These are phyloP conservation scores for Diplosoma virens DNA, from an alignment of 23 tunicate genomes.

Conservation along the genomic window DNA sequence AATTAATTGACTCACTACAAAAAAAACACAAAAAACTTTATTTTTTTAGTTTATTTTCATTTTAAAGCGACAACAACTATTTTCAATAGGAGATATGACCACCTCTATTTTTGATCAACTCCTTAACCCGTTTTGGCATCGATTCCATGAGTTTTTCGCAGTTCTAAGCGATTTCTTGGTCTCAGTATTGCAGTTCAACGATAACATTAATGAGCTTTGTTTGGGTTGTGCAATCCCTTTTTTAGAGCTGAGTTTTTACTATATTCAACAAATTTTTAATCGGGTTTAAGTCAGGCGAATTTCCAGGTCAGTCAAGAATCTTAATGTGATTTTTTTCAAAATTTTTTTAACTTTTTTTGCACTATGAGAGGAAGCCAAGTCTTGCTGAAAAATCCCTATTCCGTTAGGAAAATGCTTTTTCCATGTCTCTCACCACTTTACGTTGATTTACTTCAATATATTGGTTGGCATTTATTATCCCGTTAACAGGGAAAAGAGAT, in stretches of 20 bases:
- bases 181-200: no score
- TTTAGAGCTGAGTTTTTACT: neutral
- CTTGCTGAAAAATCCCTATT: neutral
- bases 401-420: neutral
- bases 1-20: no score
- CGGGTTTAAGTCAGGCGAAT: neutral
- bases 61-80: no score
- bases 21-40: no score
- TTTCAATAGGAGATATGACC: neutral
- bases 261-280: neutral
- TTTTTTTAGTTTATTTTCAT: no score
- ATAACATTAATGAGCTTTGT: neutral
- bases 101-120: neutral
- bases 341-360: neutral
- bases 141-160: neutral
- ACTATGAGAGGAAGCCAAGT: no score
- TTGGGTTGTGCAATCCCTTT: neutral
- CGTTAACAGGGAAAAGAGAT: neutral
- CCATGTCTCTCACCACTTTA: no score
- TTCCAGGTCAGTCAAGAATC: neutral
- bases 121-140: neutral
- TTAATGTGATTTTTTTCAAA: neutral
- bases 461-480: neutral
- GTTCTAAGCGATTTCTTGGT: neutral
- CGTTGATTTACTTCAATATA: neutral